phyloP scores from a whole-genome alignment of 1,140 invertebrate species.

The Meloidogyne hapla region DNA sequence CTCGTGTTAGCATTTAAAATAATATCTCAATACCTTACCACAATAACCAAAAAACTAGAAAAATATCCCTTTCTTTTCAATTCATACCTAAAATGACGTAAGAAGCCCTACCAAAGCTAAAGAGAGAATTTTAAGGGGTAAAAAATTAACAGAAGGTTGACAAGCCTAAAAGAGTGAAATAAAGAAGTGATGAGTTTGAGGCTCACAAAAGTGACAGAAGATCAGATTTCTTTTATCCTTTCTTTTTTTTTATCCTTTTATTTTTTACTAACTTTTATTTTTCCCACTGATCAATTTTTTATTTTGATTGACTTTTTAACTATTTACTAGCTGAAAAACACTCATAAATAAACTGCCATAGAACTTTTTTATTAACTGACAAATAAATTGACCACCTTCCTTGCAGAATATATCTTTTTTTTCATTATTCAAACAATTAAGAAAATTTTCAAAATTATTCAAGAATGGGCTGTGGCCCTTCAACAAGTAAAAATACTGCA shows the following conservation, averaged over 20 bases:
- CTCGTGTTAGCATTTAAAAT: too few relatives aligned
- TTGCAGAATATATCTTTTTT: not conserved
- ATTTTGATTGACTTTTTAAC: not conserved
- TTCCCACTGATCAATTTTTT: not conserved
- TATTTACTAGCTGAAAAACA: not conserved
- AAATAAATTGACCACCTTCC: not conserved
- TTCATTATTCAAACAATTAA: not conserved
- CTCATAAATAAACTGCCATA: not conserved
- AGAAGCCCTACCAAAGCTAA: not conserved
- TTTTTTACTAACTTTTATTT: not conserved
- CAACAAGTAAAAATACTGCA: slow-evolving; percentile 10
- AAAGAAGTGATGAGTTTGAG: not conserved
- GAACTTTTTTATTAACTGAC: not conserved
- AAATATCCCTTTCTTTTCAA: not conserved
- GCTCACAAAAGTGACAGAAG: not conserved
- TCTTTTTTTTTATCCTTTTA: not conserved
- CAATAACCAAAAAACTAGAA: too few relatives aligned
- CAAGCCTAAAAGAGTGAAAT: not conserved
- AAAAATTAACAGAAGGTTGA: slow-evolving; percentile 1
- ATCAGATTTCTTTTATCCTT: too few relatives aligned
- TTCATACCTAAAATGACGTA: not conserved
- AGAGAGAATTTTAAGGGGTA: not conserved
- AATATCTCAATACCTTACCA: too few relatives aligned
- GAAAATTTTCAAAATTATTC: not conserved
- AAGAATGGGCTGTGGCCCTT: slow-evolving; percentile 24